Conservation (phyloP, 2,888 invertebrate species). For the Vannuccia rotundouncinata region DNA sequence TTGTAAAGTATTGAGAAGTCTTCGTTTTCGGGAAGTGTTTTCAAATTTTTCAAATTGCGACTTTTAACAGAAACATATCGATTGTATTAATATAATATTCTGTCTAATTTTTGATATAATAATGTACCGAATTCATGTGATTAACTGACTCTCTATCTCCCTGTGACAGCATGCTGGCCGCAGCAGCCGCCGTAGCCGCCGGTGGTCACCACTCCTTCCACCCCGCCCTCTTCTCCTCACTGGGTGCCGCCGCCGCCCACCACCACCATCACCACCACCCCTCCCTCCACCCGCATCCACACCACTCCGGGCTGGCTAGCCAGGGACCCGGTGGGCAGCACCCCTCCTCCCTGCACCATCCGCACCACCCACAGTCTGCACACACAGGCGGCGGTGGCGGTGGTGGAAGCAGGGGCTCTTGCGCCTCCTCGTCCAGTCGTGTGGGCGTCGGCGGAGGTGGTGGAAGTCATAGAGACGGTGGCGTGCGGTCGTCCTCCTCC, state of each 20-base stretch:
- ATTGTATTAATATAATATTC: too few relatives aligned
- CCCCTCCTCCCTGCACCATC: background rate
- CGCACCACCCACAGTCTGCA: background rate
- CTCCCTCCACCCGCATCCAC: background rate
- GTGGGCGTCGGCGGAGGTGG: background rate
- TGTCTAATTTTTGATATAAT: too few relatives aligned
- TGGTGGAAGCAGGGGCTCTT: background rate
- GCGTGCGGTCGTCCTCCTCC: background rate
- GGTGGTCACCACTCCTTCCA: background rate
- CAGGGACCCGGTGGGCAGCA: background rate
- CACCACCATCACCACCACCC: background rate
- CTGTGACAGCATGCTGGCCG: background rate
- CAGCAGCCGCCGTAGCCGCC: background rate
- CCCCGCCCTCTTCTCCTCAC: background rate
- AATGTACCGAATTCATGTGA: too few relatives aligned
- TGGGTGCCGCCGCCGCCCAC: background rate
- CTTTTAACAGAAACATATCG: too few relatives aligned
- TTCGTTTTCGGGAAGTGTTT: too few relatives aligned
- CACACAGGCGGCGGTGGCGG: background rate
- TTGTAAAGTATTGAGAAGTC: too few relatives aligned
- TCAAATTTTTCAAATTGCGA: too few relatives aligned
- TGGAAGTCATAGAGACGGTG: slow-evolving; percentile 74
- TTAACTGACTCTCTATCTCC: background rate
- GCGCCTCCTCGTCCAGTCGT: background rate
- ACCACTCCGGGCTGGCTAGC: background rate